phyloP scores from a whole-genome alignment of 2,797 vertebrate species.

The Botia kubotai region DNA sequence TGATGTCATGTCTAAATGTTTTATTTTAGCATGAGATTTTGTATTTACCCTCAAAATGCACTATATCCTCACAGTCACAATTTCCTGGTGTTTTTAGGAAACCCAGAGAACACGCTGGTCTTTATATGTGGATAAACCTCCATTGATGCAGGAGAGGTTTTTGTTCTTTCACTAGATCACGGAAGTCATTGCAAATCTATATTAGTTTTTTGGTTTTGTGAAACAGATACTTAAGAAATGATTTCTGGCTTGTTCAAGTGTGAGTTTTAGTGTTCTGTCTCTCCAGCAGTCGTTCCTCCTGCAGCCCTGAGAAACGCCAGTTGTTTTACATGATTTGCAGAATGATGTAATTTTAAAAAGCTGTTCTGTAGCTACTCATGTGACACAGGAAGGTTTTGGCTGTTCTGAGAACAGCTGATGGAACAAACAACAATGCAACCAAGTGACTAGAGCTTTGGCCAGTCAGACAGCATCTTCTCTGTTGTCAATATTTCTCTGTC shows the following conservation, averaged over 20 bases:
- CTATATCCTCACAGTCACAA: constrained; percentile 56
- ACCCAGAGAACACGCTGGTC: constrained; percentile 67
- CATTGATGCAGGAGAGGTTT: constrained; percentile 61
- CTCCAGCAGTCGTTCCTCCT: neutral
- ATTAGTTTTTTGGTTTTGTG: too few species aligned
- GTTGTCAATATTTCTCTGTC: constrained; percentile 66
- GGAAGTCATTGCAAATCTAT: neutral
- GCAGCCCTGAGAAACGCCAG: neutral
- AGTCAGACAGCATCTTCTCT: constrained; percentile 43
- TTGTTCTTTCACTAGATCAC: constrained; percentile 45
- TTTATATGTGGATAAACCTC: constrained; percentile 68
- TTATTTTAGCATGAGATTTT: constrained; percentile 26
- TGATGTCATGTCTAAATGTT: constrained; percentile 27
- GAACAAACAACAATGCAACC: constrained; percentile 46
- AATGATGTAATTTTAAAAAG: constrained; percentile 5
- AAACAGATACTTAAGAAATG: too few species aligned
- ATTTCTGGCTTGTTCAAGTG: neutral
- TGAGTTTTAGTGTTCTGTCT: neutral
- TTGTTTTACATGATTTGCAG: neutral
- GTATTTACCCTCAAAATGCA: constrained; percentile 18
- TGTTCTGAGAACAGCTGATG: constrained; percentile 40
- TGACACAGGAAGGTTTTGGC: constrained; percentile 66
- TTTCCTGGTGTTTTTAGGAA: constrained; percentile 62
- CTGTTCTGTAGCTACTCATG: constrained; percentile 67
- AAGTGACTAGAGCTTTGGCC: constrained; percentile 15